Evolutionary conservation across 2,797 vertebrate species (phyloP).

Genomic region (Geotrypetes seraphini): DNA sequence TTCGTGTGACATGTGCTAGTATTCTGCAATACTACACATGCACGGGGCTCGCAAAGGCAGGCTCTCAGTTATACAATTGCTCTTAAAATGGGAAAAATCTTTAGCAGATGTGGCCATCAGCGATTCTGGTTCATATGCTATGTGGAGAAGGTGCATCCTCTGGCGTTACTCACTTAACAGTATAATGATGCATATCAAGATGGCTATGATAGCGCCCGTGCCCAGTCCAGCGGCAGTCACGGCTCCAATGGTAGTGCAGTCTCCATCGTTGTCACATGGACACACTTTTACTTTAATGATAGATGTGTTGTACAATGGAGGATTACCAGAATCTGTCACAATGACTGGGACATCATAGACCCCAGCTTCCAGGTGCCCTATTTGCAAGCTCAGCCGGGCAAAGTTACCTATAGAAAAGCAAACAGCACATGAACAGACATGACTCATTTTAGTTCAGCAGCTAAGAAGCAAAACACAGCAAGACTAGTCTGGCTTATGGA

Average conservation of each 20-base stretch:
- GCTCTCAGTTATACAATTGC: too few relatives aligned
- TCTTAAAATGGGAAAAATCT: too few relatives aligned
- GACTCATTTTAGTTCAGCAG: not conserved
- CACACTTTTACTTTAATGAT: slow-evolving; percentile 91
- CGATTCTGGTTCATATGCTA: rapidly evolving
- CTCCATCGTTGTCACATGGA: slow-evolving; percentile 79
- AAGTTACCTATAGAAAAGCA: slow-evolving; percentile 61
- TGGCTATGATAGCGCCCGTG: slow-evolving; percentile 84
- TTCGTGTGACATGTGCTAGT: too few relatives aligned
- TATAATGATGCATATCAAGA: slow-evolving; percentile 85
- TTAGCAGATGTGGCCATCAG: not conserved
- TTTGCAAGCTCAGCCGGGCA: slow-evolving; percentile 71
- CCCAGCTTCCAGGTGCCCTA: slow-evolving; percentile 81
- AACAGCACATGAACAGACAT: not conserved
- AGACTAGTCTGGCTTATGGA: too few relatives aligned
- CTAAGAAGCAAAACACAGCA: not conserved
- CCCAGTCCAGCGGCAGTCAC: slow-evolving; percentile 80
- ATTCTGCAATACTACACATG: too few relatives aligned
- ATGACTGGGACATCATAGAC: slow-evolving; percentile 81
- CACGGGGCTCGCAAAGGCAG: too few relatives aligned
- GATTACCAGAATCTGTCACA: slow-evolving; percentile 87
- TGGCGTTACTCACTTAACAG: slow-evolving; percentile 72
- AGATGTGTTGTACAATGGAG: slow-evolving; percentile 77
- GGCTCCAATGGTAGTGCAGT: slow-evolving; percentile 79
- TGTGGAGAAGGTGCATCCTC: rapidly evolving